A percentile compares a stretch with the other conserved stretches of the same genome.
phyloP scores from a whole-genome alignment of 2,113 vertebrate genomes.

The Anolis carolinensis region DNA sequence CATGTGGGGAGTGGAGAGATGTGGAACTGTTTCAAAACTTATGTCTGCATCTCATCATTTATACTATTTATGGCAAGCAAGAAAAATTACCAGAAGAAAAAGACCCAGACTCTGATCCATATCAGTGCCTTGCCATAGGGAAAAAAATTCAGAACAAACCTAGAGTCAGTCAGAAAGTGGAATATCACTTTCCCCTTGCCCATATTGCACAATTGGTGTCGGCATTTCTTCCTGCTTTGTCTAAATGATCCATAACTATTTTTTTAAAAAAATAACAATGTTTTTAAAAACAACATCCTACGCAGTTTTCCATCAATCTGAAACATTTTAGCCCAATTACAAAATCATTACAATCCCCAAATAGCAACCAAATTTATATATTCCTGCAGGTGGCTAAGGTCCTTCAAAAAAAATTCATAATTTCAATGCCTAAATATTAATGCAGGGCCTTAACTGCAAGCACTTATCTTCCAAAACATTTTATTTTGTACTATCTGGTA shows the following conservation, averaged over 20 bases:
- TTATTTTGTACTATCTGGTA: background rate
- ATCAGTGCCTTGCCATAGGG: conserved; percentile 19
- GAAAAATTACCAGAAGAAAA: conserved; percentile 24
- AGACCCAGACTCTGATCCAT: conserved; percentile 20
- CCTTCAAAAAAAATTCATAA: background rate
- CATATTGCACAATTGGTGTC: background rate
- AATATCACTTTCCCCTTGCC: background rate
- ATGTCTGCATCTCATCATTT: conserved; percentile 50
- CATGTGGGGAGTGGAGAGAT: conserved; percentile 22
- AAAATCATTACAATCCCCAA: background rate
- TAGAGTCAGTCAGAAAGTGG: conserved; percentile 18
- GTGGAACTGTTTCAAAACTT: conserved; percentile 48
- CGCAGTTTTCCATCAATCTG: background rate
- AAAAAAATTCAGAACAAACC: conserved; percentile 17
- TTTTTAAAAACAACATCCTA: background rate
- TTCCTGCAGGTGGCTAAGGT: background rate
- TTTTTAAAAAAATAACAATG: background rate
- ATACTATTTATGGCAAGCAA: conserved; percentile 49
- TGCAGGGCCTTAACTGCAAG: background rate
- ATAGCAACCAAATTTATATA: background rate
- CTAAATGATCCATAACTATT: background rate
- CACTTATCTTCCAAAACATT: background rate
- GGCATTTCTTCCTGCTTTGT: background rate
- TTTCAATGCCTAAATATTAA: background rate
- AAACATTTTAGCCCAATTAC: background rate